phyloP scores from a whole-genome alignment of 2,888 invertebrate genomes.

The Autographa pulchrina region DNA sequence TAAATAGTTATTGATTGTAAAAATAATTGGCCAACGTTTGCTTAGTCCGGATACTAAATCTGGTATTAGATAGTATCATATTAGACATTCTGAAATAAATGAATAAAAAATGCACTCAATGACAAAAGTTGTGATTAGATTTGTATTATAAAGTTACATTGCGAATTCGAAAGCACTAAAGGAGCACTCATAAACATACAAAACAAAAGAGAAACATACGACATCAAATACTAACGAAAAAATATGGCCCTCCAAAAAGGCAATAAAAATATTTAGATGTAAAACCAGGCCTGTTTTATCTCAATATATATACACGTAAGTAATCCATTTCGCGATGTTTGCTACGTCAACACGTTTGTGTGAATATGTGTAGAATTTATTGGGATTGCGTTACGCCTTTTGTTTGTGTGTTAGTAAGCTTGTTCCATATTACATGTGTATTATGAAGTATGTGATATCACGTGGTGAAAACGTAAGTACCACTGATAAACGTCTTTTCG shows the following conservation, averaged over 20 bases:
- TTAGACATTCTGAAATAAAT: too few relatives aligned
- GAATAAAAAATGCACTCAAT: too few relatives aligned
- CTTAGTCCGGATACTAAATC: too few relatives aligned
- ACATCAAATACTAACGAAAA: background rate
- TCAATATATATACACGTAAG: conserved; percentile 1
- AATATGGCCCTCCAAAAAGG: conserved; percentile 4
- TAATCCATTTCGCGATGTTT: conserved; percentile 25
- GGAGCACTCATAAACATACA: background rate
- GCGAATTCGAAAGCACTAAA: too few relatives aligned
- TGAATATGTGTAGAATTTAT: conserved; percentile 33
- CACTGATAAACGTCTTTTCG: too few relatives aligned
- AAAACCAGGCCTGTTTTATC: conserved; percentile 1
- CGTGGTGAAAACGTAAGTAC: too few relatives aligned
- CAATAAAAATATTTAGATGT: conserved; percentile 4
- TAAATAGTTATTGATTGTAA: too few relatives aligned
- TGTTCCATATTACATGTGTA: background rate
- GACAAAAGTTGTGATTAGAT: too few relatives aligned
- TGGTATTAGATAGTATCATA: too few relatives aligned
- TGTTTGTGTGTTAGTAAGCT: conserved; percentile 11
- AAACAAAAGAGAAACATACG: background rate
- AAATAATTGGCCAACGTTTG: too few relatives aligned
- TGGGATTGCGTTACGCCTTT: conserved; percentile 12
- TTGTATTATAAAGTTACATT: too few relatives aligned
- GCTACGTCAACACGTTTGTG: conserved; percentile 6
- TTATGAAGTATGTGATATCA: background rate